Evolutionary conservation across 2,113 vertebrate species (phyloP).

Genomic region (Gobius niger): DNA sequence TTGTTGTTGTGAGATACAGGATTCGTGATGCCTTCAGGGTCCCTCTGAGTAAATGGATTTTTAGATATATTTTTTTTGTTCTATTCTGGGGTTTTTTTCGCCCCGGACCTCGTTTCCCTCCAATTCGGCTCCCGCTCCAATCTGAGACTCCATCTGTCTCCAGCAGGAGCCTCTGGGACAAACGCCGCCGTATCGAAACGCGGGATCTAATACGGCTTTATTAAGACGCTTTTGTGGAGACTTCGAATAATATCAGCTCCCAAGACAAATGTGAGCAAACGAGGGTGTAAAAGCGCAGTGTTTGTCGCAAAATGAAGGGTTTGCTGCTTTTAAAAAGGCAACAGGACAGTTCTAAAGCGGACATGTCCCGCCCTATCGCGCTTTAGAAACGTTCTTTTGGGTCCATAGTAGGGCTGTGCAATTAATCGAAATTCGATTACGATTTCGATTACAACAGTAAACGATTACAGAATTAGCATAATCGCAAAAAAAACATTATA

Average conservation of each 20-base stretch:
- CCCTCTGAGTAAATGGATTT: constrained; percentile 69
- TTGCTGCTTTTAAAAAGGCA: not conserved
- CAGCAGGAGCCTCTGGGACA: not conserved
- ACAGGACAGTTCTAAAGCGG: too few species aligned
- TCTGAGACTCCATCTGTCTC: constrained; percentile 20
- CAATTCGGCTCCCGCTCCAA: constrained; percentile 63
- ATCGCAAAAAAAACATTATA: too few species aligned
- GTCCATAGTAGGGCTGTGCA: too few species aligned
- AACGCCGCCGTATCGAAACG: not conserved
- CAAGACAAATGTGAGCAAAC: not conserved
- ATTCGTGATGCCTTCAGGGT: constrained; percentile 48
- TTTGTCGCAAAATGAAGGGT: too few species aligned
- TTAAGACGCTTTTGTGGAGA: not conserved
- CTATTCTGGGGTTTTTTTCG: constrained; percentile 54
- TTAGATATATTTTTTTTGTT: constrained; percentile 38
- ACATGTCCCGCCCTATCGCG: too few species aligned
- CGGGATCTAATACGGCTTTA: not conserved
- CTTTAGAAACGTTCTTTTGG: too few species aligned
- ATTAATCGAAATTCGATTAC: too few species aligned
- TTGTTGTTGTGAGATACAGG: constrained; percentile 16
- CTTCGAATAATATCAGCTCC: not conserved
- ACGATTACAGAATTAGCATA: too few species aligned
- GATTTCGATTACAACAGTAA: too few species aligned
- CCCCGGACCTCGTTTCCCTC: constrained; percentile 68
- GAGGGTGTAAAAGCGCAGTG: too few species aligned